phyloP scores from a whole-genome alignment of 92 coral and sea anemone genomes.

The Isaurus tuberculatus region DNA sequence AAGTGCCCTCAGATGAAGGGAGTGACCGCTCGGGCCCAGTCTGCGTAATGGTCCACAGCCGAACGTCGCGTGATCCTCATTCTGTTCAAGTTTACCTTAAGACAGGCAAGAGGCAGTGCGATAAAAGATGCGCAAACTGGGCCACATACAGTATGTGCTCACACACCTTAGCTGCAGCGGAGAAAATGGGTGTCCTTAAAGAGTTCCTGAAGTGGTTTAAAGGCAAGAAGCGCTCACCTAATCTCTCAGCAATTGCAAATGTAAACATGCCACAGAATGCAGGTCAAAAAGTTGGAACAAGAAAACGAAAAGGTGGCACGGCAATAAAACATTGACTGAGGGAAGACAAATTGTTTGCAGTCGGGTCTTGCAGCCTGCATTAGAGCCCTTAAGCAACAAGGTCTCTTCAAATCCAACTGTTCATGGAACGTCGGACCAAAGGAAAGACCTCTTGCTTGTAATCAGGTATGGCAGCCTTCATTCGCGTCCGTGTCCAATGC shows the following conservation, averaged over 20 bases:
- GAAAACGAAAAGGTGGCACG: slow-evolving; percentile 8
- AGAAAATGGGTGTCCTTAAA: slow-evolving; percentile 36
- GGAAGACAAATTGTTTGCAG: slow-evolving; percentile 49
- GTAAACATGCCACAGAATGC: slow-evolving; percentile 56
- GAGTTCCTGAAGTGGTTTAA: slow-evolving; percentile 54
- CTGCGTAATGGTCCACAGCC: slow-evolving; percentile 45
- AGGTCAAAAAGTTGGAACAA: slow-evolving; percentile 59
- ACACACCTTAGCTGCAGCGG: slow-evolving; percentile 68
- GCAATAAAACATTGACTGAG: slow-evolving; percentile 44
- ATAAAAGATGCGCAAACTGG: slow-evolving; percentile 57
- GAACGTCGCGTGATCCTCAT: slow-evolving; percentile 46
- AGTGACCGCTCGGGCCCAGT: not conserved
- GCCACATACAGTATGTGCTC: slow-evolving; percentile 62
- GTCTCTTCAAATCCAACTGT: not conserved
- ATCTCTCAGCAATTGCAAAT: slow-evolving; percentile 55
- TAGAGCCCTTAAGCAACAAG: slow-evolving; percentile 21
- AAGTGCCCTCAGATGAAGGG: slow-evolving; percentile 47
- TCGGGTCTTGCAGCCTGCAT: slow-evolving; percentile 58
- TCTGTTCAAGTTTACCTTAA: slow-evolving; percentile 32
- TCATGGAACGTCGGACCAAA: not conserved
- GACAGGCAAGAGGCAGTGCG: slow-evolving; percentile 55
- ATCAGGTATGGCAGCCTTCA: slow-evolving; percentile 8
- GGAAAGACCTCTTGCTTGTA: not conserved
- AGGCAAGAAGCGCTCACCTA: slow-evolving; percentile 46
- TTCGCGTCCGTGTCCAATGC: not conserved